These are phyloP conservation scores for Polylopha cassiicola DNA, from an alignment of 2,888 invertebrate genomes.

Conservation along the genomic window DNA sequence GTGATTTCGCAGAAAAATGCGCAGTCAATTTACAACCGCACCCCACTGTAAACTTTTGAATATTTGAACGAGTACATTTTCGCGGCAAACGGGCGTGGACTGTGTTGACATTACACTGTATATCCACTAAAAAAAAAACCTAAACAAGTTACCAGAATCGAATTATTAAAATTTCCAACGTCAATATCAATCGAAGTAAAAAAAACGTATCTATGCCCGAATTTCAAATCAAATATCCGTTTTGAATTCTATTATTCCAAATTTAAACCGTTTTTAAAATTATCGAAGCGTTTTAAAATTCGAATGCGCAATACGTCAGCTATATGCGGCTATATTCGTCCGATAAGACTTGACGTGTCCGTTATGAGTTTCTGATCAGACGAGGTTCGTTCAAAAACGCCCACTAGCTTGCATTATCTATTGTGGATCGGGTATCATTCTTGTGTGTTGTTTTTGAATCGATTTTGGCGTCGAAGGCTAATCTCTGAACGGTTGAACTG, in stretches of 20 bases:
- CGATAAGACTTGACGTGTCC: constrained; percentile 69
- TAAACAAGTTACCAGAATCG: too few relatives aligned
- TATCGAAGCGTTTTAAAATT: constrained; percentile 18
- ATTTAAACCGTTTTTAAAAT: too few relatives aligned
- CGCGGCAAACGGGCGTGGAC: constrained; percentile 35
- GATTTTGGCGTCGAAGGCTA: constrained; percentile 3
- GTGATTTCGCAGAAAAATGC: neutral
- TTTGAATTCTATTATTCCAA: too few relatives aligned
- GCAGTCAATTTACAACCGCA: constrained; percentile 23
- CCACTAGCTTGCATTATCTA: constrained; percentile 27
- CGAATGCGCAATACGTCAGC: constrained; percentile 34
- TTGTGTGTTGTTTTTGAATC: constrained; percentile 15
- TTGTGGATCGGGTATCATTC: constrained; percentile 13
- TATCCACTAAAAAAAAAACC: constrained; percentile 2
- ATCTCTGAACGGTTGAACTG: too few relatives aligned
- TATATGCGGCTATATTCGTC: constrained; percentile 42
- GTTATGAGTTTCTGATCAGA: constrained; percentile 67
- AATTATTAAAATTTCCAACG: too few relatives aligned
- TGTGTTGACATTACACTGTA: constrained; percentile 31
- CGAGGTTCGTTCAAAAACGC: constrained; percentile 42
- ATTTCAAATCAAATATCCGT: too few relatives aligned
- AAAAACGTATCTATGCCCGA: too few relatives aligned
- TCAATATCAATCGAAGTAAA: too few relatives aligned
- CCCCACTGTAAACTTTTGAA: constrained; percentile 47
- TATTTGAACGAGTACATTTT: constrained; percentile 50